Conservation (phyloP, 2,797 vertebrate genomes). For the Anabacerthia variegaticeps region DNA sequence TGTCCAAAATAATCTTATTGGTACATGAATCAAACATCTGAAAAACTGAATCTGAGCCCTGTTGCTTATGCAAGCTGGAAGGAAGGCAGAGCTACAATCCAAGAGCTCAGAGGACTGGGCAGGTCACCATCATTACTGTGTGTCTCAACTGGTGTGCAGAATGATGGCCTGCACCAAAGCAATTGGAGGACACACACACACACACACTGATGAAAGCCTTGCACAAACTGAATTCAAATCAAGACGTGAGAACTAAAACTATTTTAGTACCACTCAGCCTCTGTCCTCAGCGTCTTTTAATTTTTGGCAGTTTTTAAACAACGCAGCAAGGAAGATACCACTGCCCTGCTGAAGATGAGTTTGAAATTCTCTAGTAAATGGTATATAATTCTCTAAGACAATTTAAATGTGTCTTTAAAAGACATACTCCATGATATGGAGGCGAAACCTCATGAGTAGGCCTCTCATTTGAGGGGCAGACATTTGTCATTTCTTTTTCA, state of each 20-base stretch:
- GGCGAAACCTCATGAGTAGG: background rate
- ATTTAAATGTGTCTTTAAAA: background rate
- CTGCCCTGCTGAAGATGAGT: background rate
- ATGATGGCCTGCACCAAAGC: background rate
- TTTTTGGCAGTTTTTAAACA: background rate
- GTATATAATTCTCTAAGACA: background rate
- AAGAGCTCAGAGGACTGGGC: background rate
- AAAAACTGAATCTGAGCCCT: background rate
- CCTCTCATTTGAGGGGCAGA: background rate
- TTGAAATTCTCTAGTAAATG: background rate
- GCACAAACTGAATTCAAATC: background rate
- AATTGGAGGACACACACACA: background rate
- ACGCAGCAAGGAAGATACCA: background rate
- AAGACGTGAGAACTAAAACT: background rate
- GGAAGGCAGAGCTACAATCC: background rate
- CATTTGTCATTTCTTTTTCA: background rate
- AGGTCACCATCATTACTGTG: background rate
- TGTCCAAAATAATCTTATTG: background rate
- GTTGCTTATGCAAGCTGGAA: background rate
- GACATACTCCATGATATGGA: background rate
- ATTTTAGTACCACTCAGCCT: background rate
- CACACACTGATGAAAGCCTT: background rate
- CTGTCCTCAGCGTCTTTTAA: background rate
- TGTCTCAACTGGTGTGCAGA: background rate
- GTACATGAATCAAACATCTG: background rate